Conservation (phyloP, 2,888 invertebrate genomes). For the Carcina quercana region DNA sequence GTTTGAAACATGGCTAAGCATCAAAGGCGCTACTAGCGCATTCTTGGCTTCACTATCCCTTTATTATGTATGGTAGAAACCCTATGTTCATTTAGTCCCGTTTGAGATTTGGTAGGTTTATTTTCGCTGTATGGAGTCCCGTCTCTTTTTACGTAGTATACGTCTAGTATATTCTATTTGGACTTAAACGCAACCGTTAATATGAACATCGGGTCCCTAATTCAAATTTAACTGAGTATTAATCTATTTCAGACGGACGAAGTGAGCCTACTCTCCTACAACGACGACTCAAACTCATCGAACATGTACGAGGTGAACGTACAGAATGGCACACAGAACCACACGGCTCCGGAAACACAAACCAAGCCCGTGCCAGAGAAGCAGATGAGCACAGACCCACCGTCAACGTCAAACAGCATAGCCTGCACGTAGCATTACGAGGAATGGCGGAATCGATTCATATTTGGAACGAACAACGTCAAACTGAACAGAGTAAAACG, state of each 20-base stretch:
- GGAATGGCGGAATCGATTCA: conserved; percentile 58
- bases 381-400: conserved; percentile 14
- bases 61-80: too few species aligned
- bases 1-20: too few species aligned
- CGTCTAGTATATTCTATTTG: too few species aligned
- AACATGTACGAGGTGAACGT: conserved; percentile 55
- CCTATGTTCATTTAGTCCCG: too few species aligned
- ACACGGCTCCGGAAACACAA: conserved; percentile 14
- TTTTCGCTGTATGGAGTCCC: too few species aligned
- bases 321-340: conserved; percentile 30
- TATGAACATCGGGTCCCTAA: too few species aligned
- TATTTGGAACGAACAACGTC: conserved; percentile 44
- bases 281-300: conserved; percentile 65
- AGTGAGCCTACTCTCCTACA: conserved; percentile 54
- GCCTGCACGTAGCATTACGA: conserved; percentile 67
- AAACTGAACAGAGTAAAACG: conserved; percentile 33
- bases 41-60: too few species aligned
- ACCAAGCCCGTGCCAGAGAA: conserved; percentile 25
- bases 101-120: too few species aligned
- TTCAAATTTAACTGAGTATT: too few species aligned
- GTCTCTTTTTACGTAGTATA: too few species aligned
- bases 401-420: conserved; percentile 46
- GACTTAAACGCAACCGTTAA: too few species aligned
- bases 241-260: conserved; percentile 60
- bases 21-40: too few species aligned